phyloP scores from a whole-genome alignment of 2,888 invertebrate species.

The Eurytoma californica region DNA sequence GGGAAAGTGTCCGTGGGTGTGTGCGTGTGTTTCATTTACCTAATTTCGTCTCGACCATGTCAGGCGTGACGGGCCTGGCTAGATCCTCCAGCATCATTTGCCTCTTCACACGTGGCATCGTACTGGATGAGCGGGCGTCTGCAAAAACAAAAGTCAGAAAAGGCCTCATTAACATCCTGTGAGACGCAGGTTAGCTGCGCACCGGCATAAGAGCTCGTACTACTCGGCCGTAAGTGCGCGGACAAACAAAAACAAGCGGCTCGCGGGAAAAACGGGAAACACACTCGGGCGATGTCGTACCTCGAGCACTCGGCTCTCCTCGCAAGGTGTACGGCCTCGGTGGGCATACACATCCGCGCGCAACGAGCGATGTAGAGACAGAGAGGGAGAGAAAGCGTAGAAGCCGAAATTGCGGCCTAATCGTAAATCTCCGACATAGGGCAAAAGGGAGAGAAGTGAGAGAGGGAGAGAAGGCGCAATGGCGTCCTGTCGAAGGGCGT shows the following conservation, averaged over 20 bases:
- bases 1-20: no score
- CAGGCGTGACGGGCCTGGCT: conserved; percentile 73
- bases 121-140: conserved; percentile 47
- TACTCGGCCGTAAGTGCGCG: neutral
- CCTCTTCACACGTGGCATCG: conserved; percentile 73
- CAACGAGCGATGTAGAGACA: no score
- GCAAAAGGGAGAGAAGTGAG: conserved; percentile 42
- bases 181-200: conserved; percentile 13
- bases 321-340: neutral
- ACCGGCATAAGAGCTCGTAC: neutral
- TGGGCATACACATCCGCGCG: no score
- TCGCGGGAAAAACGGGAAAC: conserved; percentile 13
- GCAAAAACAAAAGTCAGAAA: conserved; percentile 45
- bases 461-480: conserved; percentile 40
- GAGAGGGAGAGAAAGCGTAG: neutral
- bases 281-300: neutral
- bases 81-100: conserved; percentile 74
- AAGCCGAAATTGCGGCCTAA: conserved; percentile 50
- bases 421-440: conserved; percentile 53
- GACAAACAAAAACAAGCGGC: neutral
- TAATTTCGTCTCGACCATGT: conserved; percentile 73
- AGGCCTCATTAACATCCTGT: conserved; percentile 15
- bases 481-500: conserved; percentile 54
- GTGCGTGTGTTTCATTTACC: conserved; percentile 61
- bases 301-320: conserved; percentile 32